A percentile compares a stretch with the other conserved stretches of the same genome.
These are phyloP conservation scores for Serranus cabrilla DNA, from an alignment of 2,797 vertebrate genomes.

Conservation along the genomic window DNA sequence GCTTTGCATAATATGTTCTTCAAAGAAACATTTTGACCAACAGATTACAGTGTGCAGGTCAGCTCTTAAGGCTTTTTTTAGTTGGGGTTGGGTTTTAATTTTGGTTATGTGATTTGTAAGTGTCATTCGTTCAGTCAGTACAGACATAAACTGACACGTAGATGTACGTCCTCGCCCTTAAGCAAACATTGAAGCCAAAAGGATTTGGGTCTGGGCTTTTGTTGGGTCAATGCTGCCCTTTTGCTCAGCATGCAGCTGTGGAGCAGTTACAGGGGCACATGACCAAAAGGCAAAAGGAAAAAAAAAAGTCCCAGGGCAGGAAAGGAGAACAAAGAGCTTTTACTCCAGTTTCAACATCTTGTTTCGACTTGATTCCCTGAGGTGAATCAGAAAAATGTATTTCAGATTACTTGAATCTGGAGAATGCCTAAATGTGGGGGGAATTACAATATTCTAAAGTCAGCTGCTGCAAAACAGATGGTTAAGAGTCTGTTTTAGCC, in stretches of 20 bases:
- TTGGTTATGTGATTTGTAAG: conserved; percentile 30
- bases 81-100: conserved; percentile 38
- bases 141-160: conserved; percentile 44
- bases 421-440: conserved; percentile 21
- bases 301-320: conserved; percentile 17
- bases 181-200: conserved; percentile 40
- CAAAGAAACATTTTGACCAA: conserved; percentile 27
- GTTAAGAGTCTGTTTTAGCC: conserved; percentile 60
- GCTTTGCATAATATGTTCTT: conserved; percentile 28
- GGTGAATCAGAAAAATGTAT: conserved; percentile 28
- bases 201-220: conserved; percentile 29
- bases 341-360: conserved; percentile 46
- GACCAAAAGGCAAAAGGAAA: conserved; percentile 48
- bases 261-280: conserved; percentile 30
- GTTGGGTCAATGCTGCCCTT: conserved; percentile 42
- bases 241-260: conserved; percentile 57
- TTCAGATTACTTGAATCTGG: conserved; percentile 39
- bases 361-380: conserved; percentile 38
- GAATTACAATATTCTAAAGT: conserved; percentile 25
- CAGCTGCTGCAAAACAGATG: conserved; percentile 68
- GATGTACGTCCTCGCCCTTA: conserved; percentile 25
- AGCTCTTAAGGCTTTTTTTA: conserved; percentile 36
- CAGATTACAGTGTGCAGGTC: conserved; percentile 48
- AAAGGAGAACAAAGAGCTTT: conserved; percentile 67
- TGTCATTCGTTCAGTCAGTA: conserved; percentile 10